Evolutionary conservation across 2,797 vertebrate species (phyloP), one percentile per base, ranked within the genome.

Genomic region (Schizopygopsis pylzovi): DNA sequence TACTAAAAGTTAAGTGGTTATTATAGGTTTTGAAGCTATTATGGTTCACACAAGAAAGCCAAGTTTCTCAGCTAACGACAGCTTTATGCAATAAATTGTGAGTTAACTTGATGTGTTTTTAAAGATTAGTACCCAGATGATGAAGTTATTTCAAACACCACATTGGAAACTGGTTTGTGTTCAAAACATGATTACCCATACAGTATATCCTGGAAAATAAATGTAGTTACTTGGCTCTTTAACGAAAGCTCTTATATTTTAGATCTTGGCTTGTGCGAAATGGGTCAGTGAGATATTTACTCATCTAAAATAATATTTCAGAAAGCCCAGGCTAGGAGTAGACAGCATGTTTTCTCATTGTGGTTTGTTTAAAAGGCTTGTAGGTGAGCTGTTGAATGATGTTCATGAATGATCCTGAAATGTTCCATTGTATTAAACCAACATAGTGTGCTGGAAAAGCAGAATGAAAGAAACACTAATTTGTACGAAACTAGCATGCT

Each of bases 191-290:
- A 78, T 61, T 72, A 47, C 10, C 22, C 54, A 79, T 10, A 15
- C 70, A 63, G 54, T 39, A 81, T 65, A 75, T 83, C 65, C 85
- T 83, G 81, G 75, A 79, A 86, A 83, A 49, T 4, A 49, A 45
- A 86, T 83, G 20, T 54, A 65, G 56, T 72, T 15, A 67, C 82
- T 86, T 86, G 85, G 81, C 75, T 79, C 67, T 72, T 82, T 70
- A 79, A 89, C 85, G 83, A 89, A 85, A 33, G 2, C 37, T 63
- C n/a, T 33, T 80, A 37, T 85, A 85, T 45, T 79, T 20, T 41
- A 80, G 59, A 18, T 4, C 41, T 79, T 84, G 80, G 67, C 59
- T 67, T 47, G 28, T 80, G 63, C 71, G 16, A 85, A 82, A 70
- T 79, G 49, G 83, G 73, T 54, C 49, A 75, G 18, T 20, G 70